Conservation (phyloP, 2,888 invertebrate genomes). For the Matsumyia berberina region DNA sequence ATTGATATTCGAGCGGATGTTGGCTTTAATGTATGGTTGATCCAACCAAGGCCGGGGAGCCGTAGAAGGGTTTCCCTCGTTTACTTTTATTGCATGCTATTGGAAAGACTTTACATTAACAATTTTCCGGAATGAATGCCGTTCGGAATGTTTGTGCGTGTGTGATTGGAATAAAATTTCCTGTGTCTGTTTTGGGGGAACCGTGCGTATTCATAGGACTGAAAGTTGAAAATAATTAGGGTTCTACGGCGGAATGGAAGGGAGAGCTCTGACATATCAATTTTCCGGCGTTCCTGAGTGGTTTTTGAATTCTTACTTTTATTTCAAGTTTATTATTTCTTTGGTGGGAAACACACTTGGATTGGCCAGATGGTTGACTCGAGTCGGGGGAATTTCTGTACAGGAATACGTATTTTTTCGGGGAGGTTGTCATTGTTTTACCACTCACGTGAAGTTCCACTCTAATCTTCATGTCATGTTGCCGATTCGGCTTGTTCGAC, state of each 20-base stretch:
- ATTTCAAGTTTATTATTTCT: background rate
- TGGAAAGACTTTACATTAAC: conserved; percentile 16
- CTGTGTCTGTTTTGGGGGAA: conserved; percentile 15
- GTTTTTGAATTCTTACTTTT: background rate
- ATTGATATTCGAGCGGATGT: conserved; percentile 55
- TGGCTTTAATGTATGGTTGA: conserved; percentile 34
- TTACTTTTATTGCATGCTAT: conserved; percentile 27
- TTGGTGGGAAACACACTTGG: background rate
- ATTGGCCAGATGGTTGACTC: too few relatives aligned
- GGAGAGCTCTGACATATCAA: background rate
- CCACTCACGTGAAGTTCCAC: too few relatives aligned
- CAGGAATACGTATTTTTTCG: too few relatives aligned
- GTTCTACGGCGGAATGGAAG: background rate
- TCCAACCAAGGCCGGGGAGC: background rate
- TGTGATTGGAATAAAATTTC: conserved; percentile 39
- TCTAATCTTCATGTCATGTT: too few relatives aligned
- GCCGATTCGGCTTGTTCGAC: too few relatives aligned
- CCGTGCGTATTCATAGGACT: background rate
- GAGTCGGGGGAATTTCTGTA: too few relatives aligned
- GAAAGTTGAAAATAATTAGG: conserved; percentile 28
- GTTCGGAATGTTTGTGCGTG: conserved; percentile 4
- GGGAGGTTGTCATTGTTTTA: too few relatives aligned
- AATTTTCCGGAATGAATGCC: conserved; percentile 25
- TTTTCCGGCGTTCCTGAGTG: background rate
- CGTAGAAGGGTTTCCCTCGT: background rate